Percentiles rank a stretch among this genome's conserved stretches.
phyloP scores from a whole-genome alignment of 2,888 invertebrate genomes.

The Nezara viridula region DNA sequence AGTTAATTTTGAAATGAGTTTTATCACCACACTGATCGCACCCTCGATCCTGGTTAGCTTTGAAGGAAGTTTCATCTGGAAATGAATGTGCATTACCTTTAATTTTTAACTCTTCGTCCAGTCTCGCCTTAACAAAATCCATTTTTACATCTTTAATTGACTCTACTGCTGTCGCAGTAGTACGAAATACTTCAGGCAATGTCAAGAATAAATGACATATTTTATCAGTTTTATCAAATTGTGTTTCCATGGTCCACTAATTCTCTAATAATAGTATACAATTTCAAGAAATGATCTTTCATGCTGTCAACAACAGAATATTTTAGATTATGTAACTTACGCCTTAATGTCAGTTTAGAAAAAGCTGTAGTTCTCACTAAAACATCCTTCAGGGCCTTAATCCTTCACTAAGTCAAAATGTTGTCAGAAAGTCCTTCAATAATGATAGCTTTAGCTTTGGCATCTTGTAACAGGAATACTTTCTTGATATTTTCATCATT shows the following conservation, averaged over 20 bases:
- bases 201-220: too few relatives aligned
- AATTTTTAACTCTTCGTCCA: background rate
- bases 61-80: too few relatives aligned
- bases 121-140: background rate
- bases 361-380: background rate
- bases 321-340: background rate
- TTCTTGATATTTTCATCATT: too few relatives aligned
- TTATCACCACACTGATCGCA: too few relatives aligned
- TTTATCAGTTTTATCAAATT: too few relatives aligned
- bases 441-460: background rate
- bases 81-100: too few relatives aligned
- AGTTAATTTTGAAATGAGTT: too few relatives aligned
- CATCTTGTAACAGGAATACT: too few relatives aligned
- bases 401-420: background rate
- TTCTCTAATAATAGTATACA: background rate
- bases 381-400: background rate
- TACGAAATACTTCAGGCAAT: background rate
- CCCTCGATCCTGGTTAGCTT: too few relatives aligned
- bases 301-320: background rate
- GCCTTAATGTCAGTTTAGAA: background rate
- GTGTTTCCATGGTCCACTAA: too few relatives aligned
- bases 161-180: background rate
- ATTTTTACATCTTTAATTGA: background rate
- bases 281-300: background rate
- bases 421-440: background rate